Evolutionary conservation across 1,140 invertebrate genomes (phyloP).

Genomic region (Pissodes strobi): DNA sequence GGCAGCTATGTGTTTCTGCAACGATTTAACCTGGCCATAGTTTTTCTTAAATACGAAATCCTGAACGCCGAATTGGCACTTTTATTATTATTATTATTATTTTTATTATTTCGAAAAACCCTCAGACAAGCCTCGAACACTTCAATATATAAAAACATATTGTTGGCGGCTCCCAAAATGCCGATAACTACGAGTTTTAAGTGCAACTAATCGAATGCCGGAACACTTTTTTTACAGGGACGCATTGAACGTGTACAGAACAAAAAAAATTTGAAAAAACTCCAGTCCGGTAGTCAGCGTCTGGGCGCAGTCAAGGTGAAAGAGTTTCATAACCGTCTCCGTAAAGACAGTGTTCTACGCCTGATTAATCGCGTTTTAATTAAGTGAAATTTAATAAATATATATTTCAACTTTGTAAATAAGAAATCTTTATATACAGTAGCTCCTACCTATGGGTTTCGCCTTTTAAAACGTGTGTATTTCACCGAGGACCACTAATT

Average conservation of each 20-base stretch:
- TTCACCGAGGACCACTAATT: conserved; percentile 27
- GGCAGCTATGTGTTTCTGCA: no score
- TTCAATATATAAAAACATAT: neutral
- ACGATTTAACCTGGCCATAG: no score
- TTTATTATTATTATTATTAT: no score
- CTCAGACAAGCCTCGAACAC: conserved; percentile 3
- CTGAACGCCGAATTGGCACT: no score
- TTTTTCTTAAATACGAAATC: no score
- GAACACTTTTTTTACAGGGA: no score
- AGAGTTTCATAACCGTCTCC: neutral
- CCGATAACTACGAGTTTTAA: no score
- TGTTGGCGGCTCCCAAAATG: neutral
- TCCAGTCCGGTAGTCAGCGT: no score
- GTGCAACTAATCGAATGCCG: no score
- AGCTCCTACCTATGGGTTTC: conserved; percentile 32
- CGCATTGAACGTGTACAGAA: no score
- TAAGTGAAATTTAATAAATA: conserved; percentile 26
- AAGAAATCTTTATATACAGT: conserved; percentile 35
- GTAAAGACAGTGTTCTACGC: neutral
- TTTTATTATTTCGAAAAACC: conserved; percentile 20
- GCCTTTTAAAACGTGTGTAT: conserved; percentile 25
- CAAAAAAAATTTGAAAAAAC: no score
- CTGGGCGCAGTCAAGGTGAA: no score
- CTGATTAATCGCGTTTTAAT: neutral
- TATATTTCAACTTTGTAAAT: conserved; percentile 35